Evolutionary conservation across 2,113 vertebrate species (phyloP).

Genomic region (Ammodramus savannarum): DNA sequence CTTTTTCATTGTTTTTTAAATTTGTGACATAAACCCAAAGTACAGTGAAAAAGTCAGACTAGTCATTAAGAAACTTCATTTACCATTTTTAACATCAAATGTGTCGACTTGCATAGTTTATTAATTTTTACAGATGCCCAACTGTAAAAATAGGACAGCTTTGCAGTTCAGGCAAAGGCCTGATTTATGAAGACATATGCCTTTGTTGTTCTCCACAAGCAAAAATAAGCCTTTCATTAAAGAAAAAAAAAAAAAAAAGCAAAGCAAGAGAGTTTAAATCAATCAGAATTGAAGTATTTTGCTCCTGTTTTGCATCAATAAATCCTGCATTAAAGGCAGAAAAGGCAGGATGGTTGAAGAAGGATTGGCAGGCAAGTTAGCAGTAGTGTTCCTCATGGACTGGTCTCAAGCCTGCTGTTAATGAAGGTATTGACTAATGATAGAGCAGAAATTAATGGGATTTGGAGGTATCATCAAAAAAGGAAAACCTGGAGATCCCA

Average conservation of each 20-base stretch:
- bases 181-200: not conserved
- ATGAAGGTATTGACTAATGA: not conserved
- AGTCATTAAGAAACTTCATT: constrained; percentile 16
- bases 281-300: not conserved
- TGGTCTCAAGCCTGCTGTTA: not conserved
- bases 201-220: not conserved
- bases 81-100: constrained; percentile 10
- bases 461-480: not conserved
- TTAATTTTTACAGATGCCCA: constrained; percentile 7
- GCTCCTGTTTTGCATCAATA: not conserved
- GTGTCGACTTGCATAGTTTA: not conserved
- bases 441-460: not conserved
- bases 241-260: not conserved
- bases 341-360: not conserved
- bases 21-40: not conserved
- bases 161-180: not conserved
- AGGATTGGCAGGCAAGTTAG: not conserved
- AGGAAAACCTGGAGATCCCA: not conserved
- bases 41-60: not conserved
- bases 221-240: not conserved
- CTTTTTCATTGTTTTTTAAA: not conserved
- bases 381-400: not conserved
- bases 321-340: not conserved
- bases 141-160: not conserved
- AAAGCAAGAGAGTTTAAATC: not conserved